A percentile compares a stretch with the other conserved stretches of the same genome.
Evolutionary conservation across 2,888 invertebrate species (phyloP).

Genomic region (Mallateleia sp.): DNA sequence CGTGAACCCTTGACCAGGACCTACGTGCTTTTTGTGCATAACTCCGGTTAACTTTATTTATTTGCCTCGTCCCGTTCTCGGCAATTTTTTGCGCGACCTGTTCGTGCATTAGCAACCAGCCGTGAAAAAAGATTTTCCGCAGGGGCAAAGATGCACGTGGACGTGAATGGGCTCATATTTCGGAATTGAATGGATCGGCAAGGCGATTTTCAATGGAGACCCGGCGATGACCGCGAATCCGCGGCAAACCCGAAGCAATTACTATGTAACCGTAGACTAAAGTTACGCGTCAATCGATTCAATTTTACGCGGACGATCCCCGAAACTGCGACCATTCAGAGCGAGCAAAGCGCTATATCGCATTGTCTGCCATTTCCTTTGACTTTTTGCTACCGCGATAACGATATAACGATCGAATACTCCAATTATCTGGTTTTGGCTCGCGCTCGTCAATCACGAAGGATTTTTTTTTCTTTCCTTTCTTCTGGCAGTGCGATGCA

Average conservation of each 20-base stretch:
- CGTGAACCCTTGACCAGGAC: constrained; percentile 54
- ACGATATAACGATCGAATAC: constrained; percentile 60
- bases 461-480: background rate
- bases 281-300: constrained; percentile 72
- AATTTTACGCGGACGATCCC: constrained; percentile 62
- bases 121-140: constrained; percentile 50
- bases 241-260: constrained; percentile 73
- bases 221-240: constrained; percentile 73
- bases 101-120: constrained; percentile 4
- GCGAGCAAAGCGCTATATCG: constrained; percentile 36
- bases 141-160: constrained; percentile 46
- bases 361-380: constrained; percentile 62
- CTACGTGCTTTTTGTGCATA: constrained; percentile 50
- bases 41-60: constrained; percentile 33
- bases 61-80: constrained; percentile 3
- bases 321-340: constrained; percentile 65
- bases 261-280: constrained; percentile 71
- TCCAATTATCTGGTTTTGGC: constrained; percentile 42
- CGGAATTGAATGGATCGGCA: constrained; percentile 64
- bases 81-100: background rate
- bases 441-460: background rate
- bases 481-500: background rate
- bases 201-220: constrained; percentile 69
- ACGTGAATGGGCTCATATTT: constrained; percentile 59
- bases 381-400: constrained; percentile 56